Conservation (phyloP, 1,140 invertebrate species). For the Ooceraea biroi region DNA sequence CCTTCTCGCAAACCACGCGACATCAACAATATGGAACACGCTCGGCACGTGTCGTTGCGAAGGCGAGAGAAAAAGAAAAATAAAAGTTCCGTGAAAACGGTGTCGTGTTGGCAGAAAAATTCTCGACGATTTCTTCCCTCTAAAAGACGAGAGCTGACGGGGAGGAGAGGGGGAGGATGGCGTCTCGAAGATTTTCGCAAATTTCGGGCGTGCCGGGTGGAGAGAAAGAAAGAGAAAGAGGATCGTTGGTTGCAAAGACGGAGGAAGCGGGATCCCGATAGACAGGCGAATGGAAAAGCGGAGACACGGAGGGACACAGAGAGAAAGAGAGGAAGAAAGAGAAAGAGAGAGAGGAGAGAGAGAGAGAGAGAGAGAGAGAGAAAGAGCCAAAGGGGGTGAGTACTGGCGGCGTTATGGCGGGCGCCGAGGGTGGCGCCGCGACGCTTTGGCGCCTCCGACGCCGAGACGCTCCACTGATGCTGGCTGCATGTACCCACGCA, state of each 20-base stretch:
- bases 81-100: slow-evolving; percentile 37
- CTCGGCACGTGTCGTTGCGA: slow-evolving; percentile 43
- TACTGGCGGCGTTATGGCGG: slow-evolving; percentile 82
- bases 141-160: slow-evolving; percentile 51
- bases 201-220: slow-evolving; percentile 53
- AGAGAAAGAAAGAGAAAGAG: slow-evolving; percentile 49
- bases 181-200: slow-evolving; percentile 77
- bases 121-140: slow-evolving; percentile 52
- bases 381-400: slow-evolving; percentile 57
- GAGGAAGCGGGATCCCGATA: slow-evolving; percentile 47
- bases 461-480: slow-evolving; percentile 82
- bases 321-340: slow-evolving; percentile 59
- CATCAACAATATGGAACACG: slow-evolving; percentile 33
- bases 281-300: slow-evolving; percentile 37
- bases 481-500: slow-evolving; percentile 79
- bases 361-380: slow-evolving; percentile 56
- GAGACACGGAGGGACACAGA: not conserved
- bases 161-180: slow-evolving; percentile 60
- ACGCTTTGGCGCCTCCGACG: slow-evolving; percentile 84
- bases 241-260: slow-evolving; percentile 1
- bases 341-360: slow-evolving; percentile 10
- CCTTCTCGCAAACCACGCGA: slow-evolving; percentile 3
- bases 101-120: slow-evolving; percentile 57
- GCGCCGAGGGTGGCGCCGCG: slow-evolving; percentile 85
- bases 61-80: slow-evolving; percentile 13